A percentile compares a stretch with the other conserved stretches of the same genome.
Evolutionary conservation across 1,140 invertebrate genomes (phyloP).

Genomic region (Aplysia californica): DNA sequence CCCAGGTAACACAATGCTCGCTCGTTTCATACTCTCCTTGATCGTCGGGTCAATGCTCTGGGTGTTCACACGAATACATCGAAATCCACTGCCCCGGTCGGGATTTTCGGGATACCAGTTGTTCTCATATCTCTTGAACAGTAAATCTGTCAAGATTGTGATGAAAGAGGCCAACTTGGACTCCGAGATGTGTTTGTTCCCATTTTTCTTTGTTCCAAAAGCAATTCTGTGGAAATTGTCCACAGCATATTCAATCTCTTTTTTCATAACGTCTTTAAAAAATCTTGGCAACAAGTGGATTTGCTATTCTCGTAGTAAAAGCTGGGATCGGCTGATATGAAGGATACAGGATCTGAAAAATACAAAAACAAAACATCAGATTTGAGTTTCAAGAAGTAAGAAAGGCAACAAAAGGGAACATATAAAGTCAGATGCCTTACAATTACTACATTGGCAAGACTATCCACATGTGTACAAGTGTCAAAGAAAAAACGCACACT

Average conservation of each 20-base stretch:
- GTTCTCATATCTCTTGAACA: constrained; percentile 13
- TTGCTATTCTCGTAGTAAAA: no score
- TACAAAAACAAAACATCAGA: no score
- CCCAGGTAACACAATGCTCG: neutral
- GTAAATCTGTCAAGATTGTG: constrained; percentile 14
- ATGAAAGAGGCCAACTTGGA: constrained; percentile 9
- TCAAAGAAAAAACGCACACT: no score
- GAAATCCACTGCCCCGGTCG: constrained; percentile 16
- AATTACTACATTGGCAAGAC: no score
- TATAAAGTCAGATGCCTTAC: no score
- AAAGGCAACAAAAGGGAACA: no score
- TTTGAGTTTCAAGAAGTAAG: no score
- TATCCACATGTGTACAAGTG: no score
- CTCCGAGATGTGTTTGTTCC: neutral
- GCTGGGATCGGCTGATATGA: no score
- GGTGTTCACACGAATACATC: constrained; percentile 18
- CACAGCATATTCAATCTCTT: constrained; percentile 22
- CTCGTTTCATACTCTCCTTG: constrained; percentile 4
- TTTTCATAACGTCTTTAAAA: no score
- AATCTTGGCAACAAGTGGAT: no score
- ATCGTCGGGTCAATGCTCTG: constrained; percentile 21
- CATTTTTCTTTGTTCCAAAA: constrained; percentile 21
- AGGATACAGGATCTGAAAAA: no score
- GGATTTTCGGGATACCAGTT: constrained; percentile 25
- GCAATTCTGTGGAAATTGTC: constrained; percentile 28